A percentile compares a stretch with the other conserved stretches of the same genome.
Evolutionary conservation across 2,113 vertebrate species (phyloP).

Genomic region (Scophthalmus maximus): DNA sequence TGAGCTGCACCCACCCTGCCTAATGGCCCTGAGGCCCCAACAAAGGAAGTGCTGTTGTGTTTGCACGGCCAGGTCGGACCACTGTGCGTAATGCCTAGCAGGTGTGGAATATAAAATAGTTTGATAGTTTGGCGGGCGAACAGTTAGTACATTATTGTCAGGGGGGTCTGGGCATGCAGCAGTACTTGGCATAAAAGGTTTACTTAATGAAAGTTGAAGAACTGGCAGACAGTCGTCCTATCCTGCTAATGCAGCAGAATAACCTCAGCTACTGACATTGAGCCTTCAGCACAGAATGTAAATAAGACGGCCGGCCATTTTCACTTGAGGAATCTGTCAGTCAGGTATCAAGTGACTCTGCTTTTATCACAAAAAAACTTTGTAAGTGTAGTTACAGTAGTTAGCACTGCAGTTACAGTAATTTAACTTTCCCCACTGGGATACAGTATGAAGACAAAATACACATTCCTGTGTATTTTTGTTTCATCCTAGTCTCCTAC

Average conservation of each 20-base stretch:
- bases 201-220: constrained; percentile 77
- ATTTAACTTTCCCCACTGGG: constrained; percentile 37
- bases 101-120: constrained; percentile 82
- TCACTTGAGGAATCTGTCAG: constrained; percentile 59
- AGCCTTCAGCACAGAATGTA: constrained; percentile 66
- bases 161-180: constrained; percentile 66
- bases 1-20: constrained; percentile 58
- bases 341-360: constrained; percentile 51
- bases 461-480: constrained; percentile 28
- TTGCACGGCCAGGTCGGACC: constrained; percentile 65
- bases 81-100: constrained; percentile 76
- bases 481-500: constrained; percentile 23
- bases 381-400: constrained; percentile 21
- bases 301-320: constrained; percentile 61
- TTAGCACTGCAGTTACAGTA: constrained; percentile 42
- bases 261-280: constrained; percentile 64
- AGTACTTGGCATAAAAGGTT: constrained; percentile 69
- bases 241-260: constrained; percentile 77
- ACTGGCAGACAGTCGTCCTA: constrained; percentile 65
- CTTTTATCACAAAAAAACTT: constrained; percentile 50
- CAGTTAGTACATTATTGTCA: constrained; percentile 77
- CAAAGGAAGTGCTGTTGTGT: constrained; percentile 79
- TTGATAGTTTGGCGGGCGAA: constrained; percentile 77
- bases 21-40: constrained; percentile 68
- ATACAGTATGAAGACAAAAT: constrained; percentile 17